These are phyloP conservation scores for Drosophila tristis DNA, from an alignment of 1,140 invertebrate genomes.

Conservation along the genomic window DNA sequence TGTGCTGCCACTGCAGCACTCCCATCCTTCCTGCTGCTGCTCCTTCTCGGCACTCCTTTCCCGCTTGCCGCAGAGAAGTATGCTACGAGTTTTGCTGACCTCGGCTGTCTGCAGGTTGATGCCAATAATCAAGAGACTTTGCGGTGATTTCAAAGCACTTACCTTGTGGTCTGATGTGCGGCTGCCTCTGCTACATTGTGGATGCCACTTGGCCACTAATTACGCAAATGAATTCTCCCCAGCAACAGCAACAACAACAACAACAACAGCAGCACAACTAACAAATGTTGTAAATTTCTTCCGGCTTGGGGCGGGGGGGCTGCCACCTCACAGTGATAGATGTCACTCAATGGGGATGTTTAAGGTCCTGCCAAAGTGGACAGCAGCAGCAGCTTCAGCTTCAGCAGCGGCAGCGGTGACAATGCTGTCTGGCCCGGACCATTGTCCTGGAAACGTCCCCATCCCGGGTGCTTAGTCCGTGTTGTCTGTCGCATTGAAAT, in stretches of 20 bases:
- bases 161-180: constrained; percentile 46
- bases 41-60: not conserved
- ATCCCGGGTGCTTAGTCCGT: constrained; percentile 3
- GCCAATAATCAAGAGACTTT: constrained; percentile 44
- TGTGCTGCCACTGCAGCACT: not conserved
- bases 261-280: constrained; percentile 15
- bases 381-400: not conserved
- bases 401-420: constrained; percentile 21
- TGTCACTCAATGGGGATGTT: constrained; percentile 39
- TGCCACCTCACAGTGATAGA: constrained; percentile 37
- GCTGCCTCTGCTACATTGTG: constrained; percentile 23
- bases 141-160: constrained; percentile 67
- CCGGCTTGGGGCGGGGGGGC: not conserved
- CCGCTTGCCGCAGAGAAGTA: constrained; percentile 9
- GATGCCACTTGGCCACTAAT: constrained; percentile 69
- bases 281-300: constrained; percentile 39
- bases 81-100: constrained; percentile 40
- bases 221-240: constrained; percentile 76
- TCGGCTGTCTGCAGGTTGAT: constrained; percentile 28
- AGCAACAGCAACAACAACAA: not conserved
- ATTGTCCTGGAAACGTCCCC: not conserved
- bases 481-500: constrained; percentile 72
- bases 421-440: constrained; percentile 35
- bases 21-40: not conserved
- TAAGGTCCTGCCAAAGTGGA: constrained; percentile 15